Evolutionary conservation across 2,888 invertebrate species (phyloP).

Genomic region (Saturnia pavonia): DNA sequence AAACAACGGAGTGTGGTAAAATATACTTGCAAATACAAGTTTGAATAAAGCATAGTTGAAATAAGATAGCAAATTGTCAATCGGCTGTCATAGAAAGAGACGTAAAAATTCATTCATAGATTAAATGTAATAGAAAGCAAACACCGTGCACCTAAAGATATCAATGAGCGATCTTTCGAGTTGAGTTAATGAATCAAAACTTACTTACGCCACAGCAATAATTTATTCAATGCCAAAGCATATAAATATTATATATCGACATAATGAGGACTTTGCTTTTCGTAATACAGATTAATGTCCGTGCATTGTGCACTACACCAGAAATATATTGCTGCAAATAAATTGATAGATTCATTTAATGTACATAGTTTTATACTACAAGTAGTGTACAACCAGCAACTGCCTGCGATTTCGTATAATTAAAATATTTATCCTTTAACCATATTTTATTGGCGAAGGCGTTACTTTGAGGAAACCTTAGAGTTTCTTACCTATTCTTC

Average conservation of each 20-base stretch:
- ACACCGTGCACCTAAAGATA: conserved; percentile 43
- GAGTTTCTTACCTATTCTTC: too few relatives aligned
- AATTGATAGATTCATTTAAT: background rate
- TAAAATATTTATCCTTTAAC: too few relatives aligned
- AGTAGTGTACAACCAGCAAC: too few relatives aligned
- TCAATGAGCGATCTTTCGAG: conserved; percentile 48
- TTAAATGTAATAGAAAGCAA: conserved; percentile 41
- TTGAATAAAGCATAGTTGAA: background rate
- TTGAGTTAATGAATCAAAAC: conserved; percentile 47
- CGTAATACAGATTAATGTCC: background rate
- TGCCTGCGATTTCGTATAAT: too few relatives aligned
- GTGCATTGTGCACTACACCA: background rate
- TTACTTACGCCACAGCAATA: conserved; percentile 33
- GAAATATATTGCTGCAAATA: background rate
- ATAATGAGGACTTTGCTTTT: background rate
- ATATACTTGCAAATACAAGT: background rate
- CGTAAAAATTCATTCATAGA: conserved; percentile 49
- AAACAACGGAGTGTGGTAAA: background rate
- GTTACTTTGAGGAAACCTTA: too few relatives aligned
- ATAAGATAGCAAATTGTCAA: conserved; percentile 7
- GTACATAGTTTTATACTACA: too few relatives aligned
- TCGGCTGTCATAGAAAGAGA: conserved; percentile 36
- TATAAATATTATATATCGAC: background rate
- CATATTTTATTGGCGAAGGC: too few relatives aligned
- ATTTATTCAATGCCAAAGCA: conserved; percentile 10